Percentiles rank a stretch among this genome's conserved stretches.
Evolutionary conservation across 2,888 invertebrate species (phyloP).

Genomic region (Lycophotia porphyrea): DNA sequence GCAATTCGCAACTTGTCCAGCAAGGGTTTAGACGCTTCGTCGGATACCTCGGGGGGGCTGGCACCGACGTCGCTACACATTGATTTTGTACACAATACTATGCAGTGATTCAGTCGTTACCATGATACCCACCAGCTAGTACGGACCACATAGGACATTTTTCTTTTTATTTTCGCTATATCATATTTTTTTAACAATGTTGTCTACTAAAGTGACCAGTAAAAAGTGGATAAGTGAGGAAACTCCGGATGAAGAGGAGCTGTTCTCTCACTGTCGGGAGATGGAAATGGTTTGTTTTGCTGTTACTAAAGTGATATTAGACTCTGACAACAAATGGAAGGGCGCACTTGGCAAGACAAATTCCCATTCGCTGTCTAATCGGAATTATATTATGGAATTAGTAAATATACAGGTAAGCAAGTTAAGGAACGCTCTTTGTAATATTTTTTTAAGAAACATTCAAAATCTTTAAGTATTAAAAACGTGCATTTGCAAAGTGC

Average conservation of each 20-base stretch:
- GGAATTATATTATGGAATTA: constrained; percentile 87
- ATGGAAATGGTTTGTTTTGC: constrained; percentile 87
- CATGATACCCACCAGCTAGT: constrained; percentile 80
- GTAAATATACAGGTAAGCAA: constrained; percentile 87
- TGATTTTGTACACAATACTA: constrained; percentile 81
- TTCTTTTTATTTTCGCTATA: constrained; percentile 62
- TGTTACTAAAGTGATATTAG: constrained; percentile 84
- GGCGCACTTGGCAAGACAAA: constrained; percentile 75
- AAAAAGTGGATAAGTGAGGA: constrained; percentile 91
- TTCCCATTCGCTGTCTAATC: constrained; percentile 81
- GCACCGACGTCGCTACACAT: constrained; percentile 85
- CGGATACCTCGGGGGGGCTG: constrained; percentile 69
- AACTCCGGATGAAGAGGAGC: constrained; percentile 85
- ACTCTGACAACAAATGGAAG: constrained; percentile 88
- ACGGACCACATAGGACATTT: constrained; percentile 60
- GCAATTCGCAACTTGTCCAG: constrained; percentile 82
- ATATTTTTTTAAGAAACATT: not conserved
- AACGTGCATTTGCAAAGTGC: not conserved
- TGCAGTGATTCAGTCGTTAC: constrained; percentile 78
- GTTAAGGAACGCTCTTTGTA: not conserved
- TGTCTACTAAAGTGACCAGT: constrained; percentile 76
- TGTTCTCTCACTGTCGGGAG: constrained; percentile 88
- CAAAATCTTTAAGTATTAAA: not conserved
- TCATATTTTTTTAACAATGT: constrained; percentile 73
- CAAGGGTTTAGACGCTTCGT: constrained; percentile 77